These are phyloP conservation scores for Azorinus chamasolen DNA, from an alignment of 2,888 invertebrate genomes.

Conservation along the genomic window DNA sequence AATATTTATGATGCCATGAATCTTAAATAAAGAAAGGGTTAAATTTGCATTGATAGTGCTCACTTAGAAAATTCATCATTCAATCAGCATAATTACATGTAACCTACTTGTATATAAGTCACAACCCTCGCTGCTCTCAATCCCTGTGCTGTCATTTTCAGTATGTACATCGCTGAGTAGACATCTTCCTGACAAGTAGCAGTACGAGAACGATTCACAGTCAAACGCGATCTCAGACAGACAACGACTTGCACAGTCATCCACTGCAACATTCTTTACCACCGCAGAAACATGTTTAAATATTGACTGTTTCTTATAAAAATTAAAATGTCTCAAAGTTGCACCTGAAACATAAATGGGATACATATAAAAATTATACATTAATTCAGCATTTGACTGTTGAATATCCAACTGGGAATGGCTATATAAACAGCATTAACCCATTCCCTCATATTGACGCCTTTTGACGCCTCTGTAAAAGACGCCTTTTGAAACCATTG, in stretches of 20 bases:
- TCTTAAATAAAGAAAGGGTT: background rate
- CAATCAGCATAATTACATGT: background rate
- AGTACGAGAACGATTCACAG: slow-evolving; percentile 75
- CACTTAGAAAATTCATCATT: background rate
- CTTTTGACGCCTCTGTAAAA: background rate
- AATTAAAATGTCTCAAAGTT: slow-evolving; percentile 41
- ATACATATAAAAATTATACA: background rate
- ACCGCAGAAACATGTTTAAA: background rate
- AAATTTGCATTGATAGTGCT: background rate
- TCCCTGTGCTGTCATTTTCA: slow-evolving; percentile 36
- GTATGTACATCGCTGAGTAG: slow-evolving; percentile 66
- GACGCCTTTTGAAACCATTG: background rate
- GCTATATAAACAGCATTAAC: background rate
- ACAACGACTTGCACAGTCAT: slow-evolving; percentile 77
- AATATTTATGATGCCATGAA: no score
- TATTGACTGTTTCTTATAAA: slow-evolving; percentile 3
- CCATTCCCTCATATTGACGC: background rate
- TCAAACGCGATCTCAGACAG: slow-evolving; percentile 61
- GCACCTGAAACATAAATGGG: slow-evolving; percentile 19
- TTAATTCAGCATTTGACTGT: no score
- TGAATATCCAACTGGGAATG: no score
- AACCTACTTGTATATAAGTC: slow-evolving; percentile 51
- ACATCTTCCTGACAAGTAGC: slow-evolving; percentile 66
- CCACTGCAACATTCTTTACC: slow-evolving; percentile 63
- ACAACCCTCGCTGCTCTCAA: slow-evolving; percentile 32